These are phyloP conservation scores for Elymnias hypermnestra DNA, from an alignment of 1,140 invertebrate genomes.

Conservation along the genomic window DNA sequence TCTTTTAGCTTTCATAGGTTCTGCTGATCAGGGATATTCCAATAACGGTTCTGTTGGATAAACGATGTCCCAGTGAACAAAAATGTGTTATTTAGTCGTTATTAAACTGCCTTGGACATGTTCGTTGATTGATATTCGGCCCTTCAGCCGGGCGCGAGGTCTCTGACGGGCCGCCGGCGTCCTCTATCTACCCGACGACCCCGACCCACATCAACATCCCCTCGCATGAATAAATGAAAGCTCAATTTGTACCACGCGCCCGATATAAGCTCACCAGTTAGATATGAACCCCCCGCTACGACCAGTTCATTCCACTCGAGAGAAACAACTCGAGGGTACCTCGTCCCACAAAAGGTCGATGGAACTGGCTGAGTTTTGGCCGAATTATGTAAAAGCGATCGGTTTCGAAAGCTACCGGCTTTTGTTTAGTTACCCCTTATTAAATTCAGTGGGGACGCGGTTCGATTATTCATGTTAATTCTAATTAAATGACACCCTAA, in stretches of 20 bases:
- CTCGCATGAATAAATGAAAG: constrained; percentile 72
- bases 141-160: constrained; percentile 37
- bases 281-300: constrained; percentile 40
- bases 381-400: constrained; percentile 47
- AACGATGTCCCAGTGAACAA: too few species aligned
- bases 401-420: constrained; percentile 19
- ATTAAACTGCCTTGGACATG: too few species aligned
- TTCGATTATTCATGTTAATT: constrained; percentile 1
- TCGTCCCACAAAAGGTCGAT: constrained; percentile 21
- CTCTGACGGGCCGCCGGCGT: constrained; percentile 44
- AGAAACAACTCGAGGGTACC: constrained; percentile 26
- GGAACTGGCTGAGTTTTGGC: constrained; percentile 24
- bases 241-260: constrained; percentile 68
- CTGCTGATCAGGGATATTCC: too few species aligned
- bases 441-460: constrained; percentile 10
- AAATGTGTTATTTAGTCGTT: too few species aligned
- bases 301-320: constrained; percentile 26
- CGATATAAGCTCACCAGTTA: constrained; percentile 46
- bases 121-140: constrained; percentile 39
- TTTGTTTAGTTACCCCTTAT: constrained; percentile 19
- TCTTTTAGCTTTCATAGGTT: too few species aligned
- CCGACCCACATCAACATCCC: constrained; percentile 68
- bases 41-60: too few species aligned
- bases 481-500: constrained; percentile 2
- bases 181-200: constrained; percentile 64